Conservation (phyloP, 2,797 vertebrate genomes). For the Eutrigla gurnardus region DNA sequence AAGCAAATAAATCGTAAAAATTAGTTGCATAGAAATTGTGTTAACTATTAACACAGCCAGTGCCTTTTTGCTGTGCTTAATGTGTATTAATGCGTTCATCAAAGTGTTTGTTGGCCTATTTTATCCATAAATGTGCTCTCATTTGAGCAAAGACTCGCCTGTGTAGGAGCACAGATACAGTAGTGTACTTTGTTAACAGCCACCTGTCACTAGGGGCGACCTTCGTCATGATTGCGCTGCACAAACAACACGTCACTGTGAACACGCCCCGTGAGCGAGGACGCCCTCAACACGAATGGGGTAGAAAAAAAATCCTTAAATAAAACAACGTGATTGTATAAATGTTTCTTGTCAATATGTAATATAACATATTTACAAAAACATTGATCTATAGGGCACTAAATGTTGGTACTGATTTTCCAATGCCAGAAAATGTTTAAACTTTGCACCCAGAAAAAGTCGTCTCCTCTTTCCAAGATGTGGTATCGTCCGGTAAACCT, state of each 20-base stretch:
- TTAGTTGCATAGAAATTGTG: background rate
- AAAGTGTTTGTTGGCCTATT: background rate
- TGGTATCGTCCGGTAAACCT: constrained; percentile 72
- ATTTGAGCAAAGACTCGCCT: no score
- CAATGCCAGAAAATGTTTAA: fast-evolving
- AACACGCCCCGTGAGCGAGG: constrained; percentile 45
- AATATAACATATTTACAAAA: fast-evolving
- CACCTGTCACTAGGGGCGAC: constrained; percentile 63
- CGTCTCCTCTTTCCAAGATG: background rate
- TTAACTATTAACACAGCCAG: background rate
- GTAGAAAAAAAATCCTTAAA: fast-evolving
- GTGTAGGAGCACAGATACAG: constrained; percentile 10
- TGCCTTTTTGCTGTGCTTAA: background rate
- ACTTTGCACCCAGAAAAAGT: fast-evolving
- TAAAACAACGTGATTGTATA: background rate
- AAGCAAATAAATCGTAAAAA: background rate
- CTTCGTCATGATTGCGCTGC: constrained; percentile 55
- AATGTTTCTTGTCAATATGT: fast-evolving
- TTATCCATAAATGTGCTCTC: background rate
- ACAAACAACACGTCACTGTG: constrained; percentile 68
- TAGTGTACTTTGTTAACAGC: constrained; percentile 12
- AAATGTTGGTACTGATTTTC: fast-evolving
- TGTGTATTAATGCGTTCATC: background rate
- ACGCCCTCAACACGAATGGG: background rate
- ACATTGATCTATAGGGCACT: fast-evolving